Evolutionary conservation across 2,797 vertebrate genomes (phyloP), one percentile per base, ranked within the genome.

Genomic region (Apodemus agrarius): DNA sequence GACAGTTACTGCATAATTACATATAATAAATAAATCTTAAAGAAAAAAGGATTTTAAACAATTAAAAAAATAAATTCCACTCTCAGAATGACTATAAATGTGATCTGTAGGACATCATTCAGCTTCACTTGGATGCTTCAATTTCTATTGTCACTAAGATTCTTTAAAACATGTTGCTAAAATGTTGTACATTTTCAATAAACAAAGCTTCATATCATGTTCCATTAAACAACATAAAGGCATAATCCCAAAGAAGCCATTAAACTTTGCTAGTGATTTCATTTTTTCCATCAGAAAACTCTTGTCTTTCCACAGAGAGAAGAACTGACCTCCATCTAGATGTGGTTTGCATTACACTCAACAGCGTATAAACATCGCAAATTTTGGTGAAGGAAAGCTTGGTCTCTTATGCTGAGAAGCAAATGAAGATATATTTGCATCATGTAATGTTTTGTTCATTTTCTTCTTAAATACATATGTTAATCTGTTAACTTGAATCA

Each of bases 391-490:
- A 90, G 72, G 63, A 52, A n/a, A n/a, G n/a, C n/a, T n/a, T 26
- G 5, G 43, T 67, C 29, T 82, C 17, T 90, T 78, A n/a, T 86
- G 81, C 21, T 40, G 37, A 54, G 13, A 52, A 52, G 52, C 52
- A 90, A 89, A 97, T 87, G 49, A 43, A 75, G 4, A 43, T 63
- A 63, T 22, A 63, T 37, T 96, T 92, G 74, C 85, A 90, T 67
- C 4, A 2, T 67, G 31, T 67, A 87, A 63, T 40, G 21, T 11
- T 37, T 74, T 78, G 8, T 19, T 31, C 11, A 49, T 9, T 69
- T 74, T 79, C 49, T 16, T 40, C 40, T 57, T 57, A 31, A 59
- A 52, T 72, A 37, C 10, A 69, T n/a, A 72, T 54, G 24, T 76
- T 43, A 92, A 79, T 49, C 16, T 90, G 46, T 14, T n/a, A 75